Conservation (phyloP, 1,140 invertebrate species). For the Pemphigus obesinymphae region DNA sequence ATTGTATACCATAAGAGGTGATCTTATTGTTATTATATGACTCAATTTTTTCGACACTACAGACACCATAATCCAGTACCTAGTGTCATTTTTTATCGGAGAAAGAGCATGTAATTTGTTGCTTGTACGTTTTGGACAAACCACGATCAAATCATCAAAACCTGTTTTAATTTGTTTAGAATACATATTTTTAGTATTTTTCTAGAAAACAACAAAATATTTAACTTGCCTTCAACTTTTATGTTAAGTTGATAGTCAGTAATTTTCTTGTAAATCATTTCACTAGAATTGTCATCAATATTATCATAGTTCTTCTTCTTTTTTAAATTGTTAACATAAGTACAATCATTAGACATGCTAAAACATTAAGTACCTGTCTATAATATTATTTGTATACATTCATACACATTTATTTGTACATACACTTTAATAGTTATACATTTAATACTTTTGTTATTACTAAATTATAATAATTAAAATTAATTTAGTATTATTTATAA, state of each 20-base stretch:
- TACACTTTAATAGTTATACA: background rate
- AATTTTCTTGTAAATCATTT: constrained; percentile 55
- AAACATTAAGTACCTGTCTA: too few relatives aligned
- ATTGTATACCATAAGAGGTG: constrained; percentile 65
- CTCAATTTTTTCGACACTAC: constrained; percentile 59
- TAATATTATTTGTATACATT: too few relatives aligned
- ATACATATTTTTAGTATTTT: background rate
- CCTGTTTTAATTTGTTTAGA: constrained; percentile 50
- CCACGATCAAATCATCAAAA: constrained; percentile 65
- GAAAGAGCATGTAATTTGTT: constrained; percentile 65
- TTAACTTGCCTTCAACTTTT: constrained; percentile 53
- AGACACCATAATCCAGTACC: constrained; percentile 65
- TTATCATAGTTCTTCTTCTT: background rate
- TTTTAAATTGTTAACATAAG: constrained; percentile 25
- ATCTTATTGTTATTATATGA: constrained; percentile 62
- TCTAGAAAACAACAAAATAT: background rate
- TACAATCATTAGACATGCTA: constrained; percentile 32
- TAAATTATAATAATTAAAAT: too few relatives aligned
- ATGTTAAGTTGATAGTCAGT: constrained; percentile 62
- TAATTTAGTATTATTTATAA: background rate
- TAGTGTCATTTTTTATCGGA: constrained; percentile 61
- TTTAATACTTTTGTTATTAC: background rate
- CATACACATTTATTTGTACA: too few relatives aligned
- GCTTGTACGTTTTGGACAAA: constrained; percentile 66
- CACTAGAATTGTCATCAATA: background rate